These are phyloP conservation scores for Tolmerus cingulatus DNA, from an alignment of 2,888 invertebrate genomes.

Conservation along the genomic window DNA sequence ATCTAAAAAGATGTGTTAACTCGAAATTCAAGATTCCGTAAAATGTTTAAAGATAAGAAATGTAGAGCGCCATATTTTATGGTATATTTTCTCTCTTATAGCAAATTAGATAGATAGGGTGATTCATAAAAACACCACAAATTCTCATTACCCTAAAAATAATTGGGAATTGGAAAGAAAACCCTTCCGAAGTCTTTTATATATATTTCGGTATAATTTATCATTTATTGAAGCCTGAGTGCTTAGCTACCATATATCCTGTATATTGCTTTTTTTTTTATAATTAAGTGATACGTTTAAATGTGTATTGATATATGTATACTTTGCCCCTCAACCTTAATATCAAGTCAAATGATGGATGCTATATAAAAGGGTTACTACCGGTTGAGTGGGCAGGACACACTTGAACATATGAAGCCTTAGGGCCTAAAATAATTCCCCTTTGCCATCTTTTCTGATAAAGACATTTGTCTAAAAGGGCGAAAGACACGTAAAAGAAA, in stretches of 20 bases:
- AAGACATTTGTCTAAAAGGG: not conserved
- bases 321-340: not conserved
- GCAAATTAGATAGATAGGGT: too few species aligned
- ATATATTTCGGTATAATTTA: not conserved
- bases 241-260: not conserved
- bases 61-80: not conserved
- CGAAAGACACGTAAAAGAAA: not conserved
- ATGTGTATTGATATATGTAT: not conserved
- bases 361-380: not conserved
- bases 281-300: too few species aligned
- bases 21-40: too few species aligned
- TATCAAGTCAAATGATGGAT: not conserved
- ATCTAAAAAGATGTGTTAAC: too few species aligned
- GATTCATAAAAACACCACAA: not conserved
- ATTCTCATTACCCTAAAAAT: not conserved
- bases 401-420: not conserved
- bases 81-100: not conserved
- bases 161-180: not conserved
- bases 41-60: too few species aligned
- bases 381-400: not conserved
- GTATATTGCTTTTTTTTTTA: not conserved
- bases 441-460: not conserved
- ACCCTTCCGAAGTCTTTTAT: not conserved
- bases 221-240: not conserved
- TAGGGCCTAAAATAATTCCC: not conserved